Evolutionary conservation across 2,888 invertebrate species (phyloP).

Genomic region (Phymatocera aterrima): DNA sequence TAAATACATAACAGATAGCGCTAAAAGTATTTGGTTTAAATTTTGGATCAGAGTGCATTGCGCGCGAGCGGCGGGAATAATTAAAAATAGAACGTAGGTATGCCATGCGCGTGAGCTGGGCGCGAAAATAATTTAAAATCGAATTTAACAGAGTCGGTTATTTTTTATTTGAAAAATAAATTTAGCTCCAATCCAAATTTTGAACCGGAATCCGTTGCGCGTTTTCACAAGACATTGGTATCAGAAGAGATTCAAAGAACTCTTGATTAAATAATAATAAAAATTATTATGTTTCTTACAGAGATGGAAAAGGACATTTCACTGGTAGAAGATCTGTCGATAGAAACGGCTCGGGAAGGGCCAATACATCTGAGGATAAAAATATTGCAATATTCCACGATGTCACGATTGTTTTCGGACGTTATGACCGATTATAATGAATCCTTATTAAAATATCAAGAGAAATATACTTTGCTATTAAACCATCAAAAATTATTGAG

Average conservation of each 20-base stretch:
- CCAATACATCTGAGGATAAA: slow-evolving; percentile 74
- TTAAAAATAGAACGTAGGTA: background rate
- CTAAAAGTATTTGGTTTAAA: background rate
- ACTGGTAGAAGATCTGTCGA: slow-evolving; percentile 61
- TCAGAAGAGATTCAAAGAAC: too few species aligned
- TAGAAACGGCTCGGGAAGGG: slow-evolving; percentile 60
- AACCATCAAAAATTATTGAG: slow-evolving; percentile 78
- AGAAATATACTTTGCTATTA: slow-evolving; percentile 77
- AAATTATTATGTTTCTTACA: slow-evolving; percentile 47
- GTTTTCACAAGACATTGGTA: too few species aligned
- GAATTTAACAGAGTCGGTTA: background rate
- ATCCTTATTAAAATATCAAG: slow-evolving; percentile 76
- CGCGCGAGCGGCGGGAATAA: background rate
- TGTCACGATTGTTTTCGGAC: slow-evolving; percentile 75
- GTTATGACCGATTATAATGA: slow-evolving; percentile 77
- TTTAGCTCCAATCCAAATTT: too few species aligned
- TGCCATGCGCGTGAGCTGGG: background rate
- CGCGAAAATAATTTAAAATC: slow-evolving; percentile 11
- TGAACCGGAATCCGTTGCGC: too few species aligned
- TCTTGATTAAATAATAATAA: too few species aligned
- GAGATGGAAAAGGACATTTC: slow-evolving; percentile 65
- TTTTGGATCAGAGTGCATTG: background rate
- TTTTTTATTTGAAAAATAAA: background rate
- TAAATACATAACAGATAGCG: background rate
- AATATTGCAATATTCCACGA: slow-evolving; percentile 75